Base-by-base conservation (phyloP, 1,140 invertebrate genomes). In the Drosophila aff. region DNA sequence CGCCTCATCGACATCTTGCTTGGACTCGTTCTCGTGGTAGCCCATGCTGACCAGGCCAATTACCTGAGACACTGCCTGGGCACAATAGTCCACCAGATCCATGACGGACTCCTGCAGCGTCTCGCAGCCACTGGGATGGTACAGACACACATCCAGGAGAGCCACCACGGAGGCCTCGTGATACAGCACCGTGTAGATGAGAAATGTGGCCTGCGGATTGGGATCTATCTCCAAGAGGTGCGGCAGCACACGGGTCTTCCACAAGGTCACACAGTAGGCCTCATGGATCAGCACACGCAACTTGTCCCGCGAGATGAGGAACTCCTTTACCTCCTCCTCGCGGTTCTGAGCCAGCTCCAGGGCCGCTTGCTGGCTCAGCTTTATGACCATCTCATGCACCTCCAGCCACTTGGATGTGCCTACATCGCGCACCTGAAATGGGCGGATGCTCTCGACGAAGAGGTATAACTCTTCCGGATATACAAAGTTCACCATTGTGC, bases 361-460 rank as follows among this genome's bases (percentile, higher is more conserved):
- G 73, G 96, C 94, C 38, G 96, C 96, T 94, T 97, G 96, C 90
- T 97, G 96, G 74, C 96, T 96, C n/a, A 97, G 86, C 90, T 97
- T 96, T 76, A 97, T 95, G 5, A 97, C 91, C 75, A 95, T 94
- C 82, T 96, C 95, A 79, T 97, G 96, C 92, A 95, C 95, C 81
- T 97, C 96, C 44, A 96, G 93, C 96, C 96, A 97, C 52, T 96
- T 85, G 47, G 28, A 13, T 18, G 53, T 78, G 18, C 92, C 92
- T 26, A 93, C 84, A 36, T 93, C 85, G 6, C 79, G 55, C n/a
- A 93, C 73, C 40, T 91, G 64, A 52, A 91, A 92, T 16, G 77
- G 62, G 10, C 91, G 84, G 53, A 93, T 80, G 53, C 89, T 93
- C 67, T 93, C 91, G 21, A 93, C 78, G 28, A 92, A 93, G 61